Base-by-base conservation (phyloP, 2,113 vertebrate genomes). In the Nipponia nippon region DNA sequence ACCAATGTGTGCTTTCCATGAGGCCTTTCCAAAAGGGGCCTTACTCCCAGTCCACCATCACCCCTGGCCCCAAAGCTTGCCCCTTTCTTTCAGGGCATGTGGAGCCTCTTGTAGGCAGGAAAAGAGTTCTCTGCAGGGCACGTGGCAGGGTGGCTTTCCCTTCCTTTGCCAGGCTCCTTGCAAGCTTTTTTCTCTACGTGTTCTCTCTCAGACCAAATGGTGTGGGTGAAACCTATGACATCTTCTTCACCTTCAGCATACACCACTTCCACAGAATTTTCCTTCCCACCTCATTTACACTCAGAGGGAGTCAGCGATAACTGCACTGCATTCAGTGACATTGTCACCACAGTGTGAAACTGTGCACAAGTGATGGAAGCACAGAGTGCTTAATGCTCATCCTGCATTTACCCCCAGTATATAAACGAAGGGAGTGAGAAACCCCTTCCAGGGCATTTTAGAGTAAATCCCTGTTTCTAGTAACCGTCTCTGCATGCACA, bases 191-290 rank as follows among this genome's bases (percentile, higher is more conserved):
- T 46, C 25, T 83, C 19, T 10, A 2, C 1, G 1, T 49, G 22
- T 15, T 80, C 10, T 87, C 6, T 27, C 40, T 42, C 42, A 55
- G 22, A 42, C 19, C 15, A 76, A 63, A 61, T 7, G 4, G 25
- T 3, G 1, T 0, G 1, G 25, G 19, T 63, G 36, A 46, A 63
- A 23, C 13, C 7, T 69, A 2, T n/a, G 23, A 47, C 0, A 1
- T 14, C 26, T 59, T 59, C 25, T 47, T 20, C 8, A n/a, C 14
- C 16, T 65, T 65, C 63, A 47, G 11, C 3, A 23, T 4, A n/a
- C 0, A 1, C 4, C 21, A 61, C 1, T 55, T 81, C 46, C 36
- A 32, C 0, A 2, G 70, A 70, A n/a, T 4, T 65, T 69, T 79
- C 32, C 12, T 67, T 72, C 46, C 14, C 8, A n/a, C 9, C 26